Evolutionary conservation across 1,140 invertebrate species (phyloP).

Genomic region (Drosophila tropicalis): DNA sequence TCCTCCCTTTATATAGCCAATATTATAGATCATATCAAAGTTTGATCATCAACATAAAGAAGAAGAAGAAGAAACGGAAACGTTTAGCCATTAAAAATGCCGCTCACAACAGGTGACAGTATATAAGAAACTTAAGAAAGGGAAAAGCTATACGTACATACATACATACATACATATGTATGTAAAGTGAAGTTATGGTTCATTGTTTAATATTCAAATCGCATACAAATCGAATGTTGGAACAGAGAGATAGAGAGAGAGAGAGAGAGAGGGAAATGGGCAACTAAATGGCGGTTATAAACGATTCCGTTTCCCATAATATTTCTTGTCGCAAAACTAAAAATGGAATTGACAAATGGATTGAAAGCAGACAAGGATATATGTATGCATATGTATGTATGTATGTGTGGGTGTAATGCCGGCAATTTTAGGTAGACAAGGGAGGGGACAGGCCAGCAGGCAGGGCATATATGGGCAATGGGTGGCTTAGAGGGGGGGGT

Average conservation of each 20-base stretch:
- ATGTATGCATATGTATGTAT: neutral
- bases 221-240: constrained; percentile 34
- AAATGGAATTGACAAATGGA: constrained; percentile 26
- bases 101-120: constrained; percentile 33
- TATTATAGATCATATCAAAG: no score
- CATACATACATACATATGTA: neutral
- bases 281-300: constrained; percentile 31
- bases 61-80: constrained; percentile 41
- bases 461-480: neutral
- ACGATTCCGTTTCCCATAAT: constrained; percentile 25
- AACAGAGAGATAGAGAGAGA: neutral
- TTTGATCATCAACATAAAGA: neutral
- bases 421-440: neutral
- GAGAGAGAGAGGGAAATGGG: neutral
- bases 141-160: constrained; percentile 39
- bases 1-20: no score
- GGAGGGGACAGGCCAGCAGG: neutral
- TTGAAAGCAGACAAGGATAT: constrained; percentile 29
- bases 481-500: constrained; percentile 1
- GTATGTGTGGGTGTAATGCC: neutral
- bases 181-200: constrained; percentile 45
- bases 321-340: constrained; percentile 22
- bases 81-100: constrained; percentile 44
- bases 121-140: constrained; percentile 26
- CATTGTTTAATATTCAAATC: constrained; percentile 67